These are phyloP conservation scores for Helicoverpa assulta DNA, from an alignment of 2,888 invertebrate genomes.

Conservation along the genomic window DNA sequence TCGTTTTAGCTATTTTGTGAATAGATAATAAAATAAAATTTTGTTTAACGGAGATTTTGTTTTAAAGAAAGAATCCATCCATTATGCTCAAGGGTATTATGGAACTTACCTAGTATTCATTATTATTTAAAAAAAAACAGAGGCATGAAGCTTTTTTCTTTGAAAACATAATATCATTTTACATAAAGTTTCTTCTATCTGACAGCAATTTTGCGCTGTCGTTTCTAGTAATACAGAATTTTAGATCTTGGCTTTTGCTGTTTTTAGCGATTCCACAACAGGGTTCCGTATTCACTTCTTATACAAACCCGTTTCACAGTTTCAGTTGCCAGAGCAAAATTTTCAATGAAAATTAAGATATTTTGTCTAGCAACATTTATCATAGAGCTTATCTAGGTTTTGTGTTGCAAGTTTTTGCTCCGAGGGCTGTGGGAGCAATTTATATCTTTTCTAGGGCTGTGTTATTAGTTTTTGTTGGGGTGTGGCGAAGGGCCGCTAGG, in stretches of 20 bases:
- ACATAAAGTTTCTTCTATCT: not conserved
- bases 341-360: slow-evolving; percentile 62
- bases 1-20: slow-evolving; percentile 33
- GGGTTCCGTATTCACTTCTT: slow-evolving; percentile 68
- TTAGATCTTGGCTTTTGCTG: slow-evolving; percentile 54
- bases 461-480: slow-evolving; percentile 51
- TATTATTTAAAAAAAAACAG: too few species aligned
- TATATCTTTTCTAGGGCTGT: slow-evolving; percentile 53
- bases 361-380: slow-evolving; percentile 59
- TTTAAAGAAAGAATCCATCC: slow-evolving; percentile 3
- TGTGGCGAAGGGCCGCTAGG: slow-evolving; percentile 31
- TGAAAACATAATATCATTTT: too few species aligned
- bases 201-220: slow-evolving; percentile 5
- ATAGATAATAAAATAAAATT: slow-evolving; percentile 38
- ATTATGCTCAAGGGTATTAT: not conserved
- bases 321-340: slow-evolving; percentile 55
- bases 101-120: too few species aligned
- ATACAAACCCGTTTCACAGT: slow-evolving; percentile 63
- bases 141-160: too few species aligned
- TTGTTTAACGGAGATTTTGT: slow-evolving; percentile 8
- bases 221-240: slow-evolving; percentile 35
- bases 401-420: slow-evolving; percentile 55
- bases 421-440: slow-evolving; percentile 53
- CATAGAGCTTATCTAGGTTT: slow-evolving; percentile 60
- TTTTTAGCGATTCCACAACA: slow-evolving; percentile 67